A percentile compares a stretch with the other conserved stretches of the same genome.
phyloP scores from a whole-genome alignment of 2,888 invertebrate genomes.

The Drosophila kambysellisi region DNA sequence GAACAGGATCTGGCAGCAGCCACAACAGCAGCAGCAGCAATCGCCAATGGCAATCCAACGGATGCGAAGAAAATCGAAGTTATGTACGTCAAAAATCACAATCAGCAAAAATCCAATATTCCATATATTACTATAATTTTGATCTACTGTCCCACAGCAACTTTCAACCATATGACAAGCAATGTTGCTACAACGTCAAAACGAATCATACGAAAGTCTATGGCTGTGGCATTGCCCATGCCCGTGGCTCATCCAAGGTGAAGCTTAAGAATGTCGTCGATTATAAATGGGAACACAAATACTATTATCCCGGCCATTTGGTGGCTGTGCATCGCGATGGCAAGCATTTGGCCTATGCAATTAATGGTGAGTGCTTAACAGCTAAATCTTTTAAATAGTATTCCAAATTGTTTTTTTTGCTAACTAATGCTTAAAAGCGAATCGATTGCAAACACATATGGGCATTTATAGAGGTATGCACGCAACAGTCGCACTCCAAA shows the following conservation, averaged over 20 bases:
- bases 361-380: constrained; percentile 89
- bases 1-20: constrained; percentile 56
- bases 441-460: constrained; percentile 4
- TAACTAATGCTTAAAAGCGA: background rate
- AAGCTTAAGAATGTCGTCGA: constrained; percentile 96
- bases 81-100: constrained; percentile 49
- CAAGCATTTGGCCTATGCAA: constrained; percentile 94
- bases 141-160: constrained; percentile 56
- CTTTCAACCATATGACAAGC: constrained; percentile 80
- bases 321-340: constrained; percentile 95
- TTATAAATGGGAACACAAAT: constrained; percentile 96
- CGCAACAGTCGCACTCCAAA: background rate
- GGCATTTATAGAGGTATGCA: constrained; percentile 3
- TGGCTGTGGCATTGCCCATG: constrained; percentile 90
- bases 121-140: background rate
- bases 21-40: constrained; percentile 2
- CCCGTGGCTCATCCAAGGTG: constrained; percentile 94
- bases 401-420: background rate
- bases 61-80: constrained; percentile 60
- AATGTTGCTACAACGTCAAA: constrained; percentile 81
- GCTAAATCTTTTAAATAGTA: background rate
- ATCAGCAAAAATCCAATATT: background rate
- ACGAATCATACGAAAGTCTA: constrained; percentile 88
- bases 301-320: constrained; percentile 94
- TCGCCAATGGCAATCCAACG: constrained; percentile 50